A percentile compares a stretch with the other conserved stretches of the same genome.
Evolutionary conservation across 2,113 vertebrate species (phyloP).

Genomic region (Asarcornis scutulata): DNA sequence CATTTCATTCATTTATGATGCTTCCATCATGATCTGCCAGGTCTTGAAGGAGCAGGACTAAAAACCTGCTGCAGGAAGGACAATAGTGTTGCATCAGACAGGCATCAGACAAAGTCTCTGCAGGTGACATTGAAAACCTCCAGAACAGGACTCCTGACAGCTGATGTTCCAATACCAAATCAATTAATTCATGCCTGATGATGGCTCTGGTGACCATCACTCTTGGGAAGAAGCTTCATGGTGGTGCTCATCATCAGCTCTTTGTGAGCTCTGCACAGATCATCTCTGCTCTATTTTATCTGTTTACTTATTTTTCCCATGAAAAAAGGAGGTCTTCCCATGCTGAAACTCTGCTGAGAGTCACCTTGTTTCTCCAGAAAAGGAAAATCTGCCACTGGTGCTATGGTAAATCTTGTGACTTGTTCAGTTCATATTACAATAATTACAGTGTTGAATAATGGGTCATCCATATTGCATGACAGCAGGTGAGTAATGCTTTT

Average conservation of each 20-base stretch:
- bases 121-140: background rate
- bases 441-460: background rate
- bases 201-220: background rate
- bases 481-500: conserved; percentile 3
- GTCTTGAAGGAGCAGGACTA: background rate
- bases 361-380: background rate
- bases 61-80: background rate
- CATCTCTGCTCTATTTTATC: background rate
- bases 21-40: background rate
- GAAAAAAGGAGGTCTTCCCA: background rate
- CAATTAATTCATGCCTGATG: background rate
- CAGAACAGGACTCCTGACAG: background rate
- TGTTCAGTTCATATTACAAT: background rate
- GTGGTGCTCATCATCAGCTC: background rate
- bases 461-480: background rate
- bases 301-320: background rate
- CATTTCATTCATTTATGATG: background rate
- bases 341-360: background rate
- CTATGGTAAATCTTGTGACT: background rate
- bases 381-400: background rate
- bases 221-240: accelerated
- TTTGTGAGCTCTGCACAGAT: background rate
- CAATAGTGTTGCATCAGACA: background rate
- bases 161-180: background rate
- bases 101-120: background rate